phyloP scores from a whole-genome alignment of 2,888 invertebrate species.

The Agrochola macilenta region DNA sequence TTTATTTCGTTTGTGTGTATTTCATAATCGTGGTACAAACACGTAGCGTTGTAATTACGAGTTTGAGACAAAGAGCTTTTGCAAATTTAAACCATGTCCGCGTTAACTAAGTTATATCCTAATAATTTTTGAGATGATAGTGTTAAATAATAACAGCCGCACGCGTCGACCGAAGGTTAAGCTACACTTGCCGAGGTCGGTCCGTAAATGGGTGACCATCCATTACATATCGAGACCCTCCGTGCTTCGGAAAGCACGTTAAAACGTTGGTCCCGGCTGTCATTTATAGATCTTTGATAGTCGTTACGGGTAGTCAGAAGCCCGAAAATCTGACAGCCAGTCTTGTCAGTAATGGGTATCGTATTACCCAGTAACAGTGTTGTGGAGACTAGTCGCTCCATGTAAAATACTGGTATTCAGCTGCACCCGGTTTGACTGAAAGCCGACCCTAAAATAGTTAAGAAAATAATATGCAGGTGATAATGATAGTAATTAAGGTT shows the following conservation, averaged over 20 bases:
- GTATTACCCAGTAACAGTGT: neutral
- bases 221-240: neutral
- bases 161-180: neutral
- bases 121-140: neutral
- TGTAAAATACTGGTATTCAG: neutral
- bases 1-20: conserved; percentile 18
- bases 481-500: neutral
- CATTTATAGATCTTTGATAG: neutral
- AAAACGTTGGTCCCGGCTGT: neutral
- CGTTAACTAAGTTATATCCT: neutral
- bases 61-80: conserved; percentile 2
- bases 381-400: neutral
- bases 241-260: neutral
- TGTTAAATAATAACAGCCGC: neutral
- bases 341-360: neutral
- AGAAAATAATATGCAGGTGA: neutral
- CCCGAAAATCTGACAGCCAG: no score
- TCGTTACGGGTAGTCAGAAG: neutral
- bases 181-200: neutral
- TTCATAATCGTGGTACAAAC: neutral
- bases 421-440: neutral
- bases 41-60: neutral
- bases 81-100: neutral
- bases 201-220: no score
- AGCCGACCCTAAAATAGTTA: neutral